Base-by-base conservation (phyloP, 1,140 invertebrate genomes). In the Drosophila yakuba region DNA sequence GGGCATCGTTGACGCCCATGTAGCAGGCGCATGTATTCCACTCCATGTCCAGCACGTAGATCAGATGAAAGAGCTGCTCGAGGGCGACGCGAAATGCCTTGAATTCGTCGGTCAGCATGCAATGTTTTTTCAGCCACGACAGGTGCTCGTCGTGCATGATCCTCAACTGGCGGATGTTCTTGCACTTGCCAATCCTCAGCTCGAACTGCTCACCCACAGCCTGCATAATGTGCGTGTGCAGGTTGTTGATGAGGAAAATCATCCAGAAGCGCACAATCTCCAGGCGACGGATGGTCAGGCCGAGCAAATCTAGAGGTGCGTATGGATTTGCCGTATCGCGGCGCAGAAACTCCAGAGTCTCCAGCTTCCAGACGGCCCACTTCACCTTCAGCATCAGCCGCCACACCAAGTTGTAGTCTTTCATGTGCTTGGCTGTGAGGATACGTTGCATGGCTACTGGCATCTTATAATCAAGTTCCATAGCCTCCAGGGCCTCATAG, bases 221-320 rank as follows among this genome's bases (percentile, higher is more conserved):
- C 17, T 91, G 74, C 39, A 92, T 54, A 5, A 92, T 41, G 78
- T 92, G 84, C 8, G 68, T 74, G 51, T 92, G 91, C 20, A 92
- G 43, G 50, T 63, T 79, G 55, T 81, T 79, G 36, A 90, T 56
- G 4, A 91, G 48, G 36, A 81, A 88, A 8, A 84, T 74, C n/a
- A 92, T 66, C 91, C 91, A 92, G 45, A 92, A 92, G 20, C 92
- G 91, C n/a, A 91, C 3, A 2, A 91, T 88, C 50, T 92, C 84
- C 58, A 92, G 74, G 2, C 91, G 91, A 1, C 91, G 81, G 15
- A 92, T 67, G 6, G 84, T 80, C 15, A 92, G 55, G 0, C 82
- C 90, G 8, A 83, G 55, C 14, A 91, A 60, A 48, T 88, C 80
- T 25, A 92, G 54, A 2, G 81, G 78, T 0, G 62, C 77, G 17